Percentiles rank a stretch among this genome's conserved stretches.
Evolutionary conservation across 2,888 invertebrate species (phyloP).

Genomic region (Stratiomys singularior): DNA sequence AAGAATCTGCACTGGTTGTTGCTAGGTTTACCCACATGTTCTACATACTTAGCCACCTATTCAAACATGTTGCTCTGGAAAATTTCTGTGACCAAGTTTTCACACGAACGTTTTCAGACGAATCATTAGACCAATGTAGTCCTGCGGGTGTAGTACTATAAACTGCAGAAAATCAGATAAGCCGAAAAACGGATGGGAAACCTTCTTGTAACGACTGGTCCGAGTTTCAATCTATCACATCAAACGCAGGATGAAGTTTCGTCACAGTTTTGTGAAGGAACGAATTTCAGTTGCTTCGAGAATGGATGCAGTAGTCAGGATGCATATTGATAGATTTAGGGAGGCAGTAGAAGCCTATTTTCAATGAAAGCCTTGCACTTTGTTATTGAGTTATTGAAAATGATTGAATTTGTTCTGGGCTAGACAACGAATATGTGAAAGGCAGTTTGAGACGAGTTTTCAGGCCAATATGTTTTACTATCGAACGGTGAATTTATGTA

Average conservation of each 20-base stretch:
- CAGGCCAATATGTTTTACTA: too few species aligned
- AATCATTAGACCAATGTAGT: too few species aligned
- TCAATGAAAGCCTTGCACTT: too few species aligned
- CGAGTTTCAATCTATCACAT: slow-evolving; percentile 36
- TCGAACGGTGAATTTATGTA: too few species aligned
- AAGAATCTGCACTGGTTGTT: background rate
- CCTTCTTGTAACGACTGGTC: background rate
- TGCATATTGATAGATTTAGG: background rate
- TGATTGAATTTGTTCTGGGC: too few species aligned
- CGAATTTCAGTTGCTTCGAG: background rate
- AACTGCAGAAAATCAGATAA: background rate
- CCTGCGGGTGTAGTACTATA: too few species aligned
- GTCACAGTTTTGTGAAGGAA: too few species aligned
- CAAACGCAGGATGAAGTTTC: too few species aligned
- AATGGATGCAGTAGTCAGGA: background rate
- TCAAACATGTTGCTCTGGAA: slow-evolving; percentile 19
- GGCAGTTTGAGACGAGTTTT: too few species aligned
- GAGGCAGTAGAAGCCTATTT: too few species aligned
- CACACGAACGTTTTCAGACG: background rate
- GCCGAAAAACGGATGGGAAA: background rate
- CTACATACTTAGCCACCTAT: slow-evolving; percentile 9
- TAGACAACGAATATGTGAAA: too few species aligned
- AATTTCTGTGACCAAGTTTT: slow-evolving; percentile 22
- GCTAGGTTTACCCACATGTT: background rate
- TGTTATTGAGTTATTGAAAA: too few species aligned